phyloP scores from a whole-genome alignment of 1,140 invertebrate species.

The Frieseomelitta varia region DNA sequence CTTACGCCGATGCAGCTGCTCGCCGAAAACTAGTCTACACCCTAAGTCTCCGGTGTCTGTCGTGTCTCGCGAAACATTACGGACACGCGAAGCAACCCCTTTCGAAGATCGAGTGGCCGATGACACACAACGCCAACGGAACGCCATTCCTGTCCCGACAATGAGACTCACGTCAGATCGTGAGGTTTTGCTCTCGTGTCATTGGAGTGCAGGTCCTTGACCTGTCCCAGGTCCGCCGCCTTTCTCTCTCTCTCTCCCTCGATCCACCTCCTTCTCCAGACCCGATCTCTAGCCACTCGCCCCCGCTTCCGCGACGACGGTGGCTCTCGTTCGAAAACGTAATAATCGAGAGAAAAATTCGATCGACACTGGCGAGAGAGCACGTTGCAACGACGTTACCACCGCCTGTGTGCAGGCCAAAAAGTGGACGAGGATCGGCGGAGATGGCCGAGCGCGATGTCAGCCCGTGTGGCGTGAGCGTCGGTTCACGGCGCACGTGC shows the following conservation, averaged over 20 bases:
- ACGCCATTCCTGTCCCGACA: conserved; percentile 18
- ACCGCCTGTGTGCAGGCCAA: conserved; percentile 29
- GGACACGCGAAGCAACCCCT: neutral
- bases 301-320: too few relatives aligned
- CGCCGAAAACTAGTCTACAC: neutral
- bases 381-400: conserved; percentile 40
- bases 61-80: neutral
- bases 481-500: conserved; percentile 69
- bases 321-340: too few relatives aligned
- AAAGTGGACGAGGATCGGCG: conserved; percentile 51
- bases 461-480: conserved; percentile 43
- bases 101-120: conserved; percentile 17
- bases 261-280: too few relatives aligned
- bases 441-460: conserved; percentile 44
- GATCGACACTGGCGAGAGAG: conserved; percentile 44
- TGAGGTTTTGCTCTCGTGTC: conserved; percentile 54
- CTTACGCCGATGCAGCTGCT: neutral
- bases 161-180: conserved; percentile 34
- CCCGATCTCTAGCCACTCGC: too few relatives aligned
- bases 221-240: conserved; percentile 47
- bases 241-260: too few relatives aligned
- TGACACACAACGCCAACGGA: conserved; percentile 32
- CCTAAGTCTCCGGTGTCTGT: neutral
- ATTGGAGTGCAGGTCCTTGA: conserved; percentile 58
- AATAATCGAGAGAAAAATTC: conserved; percentile 28